Evolutionary conservation across 2,113 vertebrate genomes (phyloP), one percentile per base, ranked within the genome.

Genomic region (Bostrychus sinensis): DNA sequence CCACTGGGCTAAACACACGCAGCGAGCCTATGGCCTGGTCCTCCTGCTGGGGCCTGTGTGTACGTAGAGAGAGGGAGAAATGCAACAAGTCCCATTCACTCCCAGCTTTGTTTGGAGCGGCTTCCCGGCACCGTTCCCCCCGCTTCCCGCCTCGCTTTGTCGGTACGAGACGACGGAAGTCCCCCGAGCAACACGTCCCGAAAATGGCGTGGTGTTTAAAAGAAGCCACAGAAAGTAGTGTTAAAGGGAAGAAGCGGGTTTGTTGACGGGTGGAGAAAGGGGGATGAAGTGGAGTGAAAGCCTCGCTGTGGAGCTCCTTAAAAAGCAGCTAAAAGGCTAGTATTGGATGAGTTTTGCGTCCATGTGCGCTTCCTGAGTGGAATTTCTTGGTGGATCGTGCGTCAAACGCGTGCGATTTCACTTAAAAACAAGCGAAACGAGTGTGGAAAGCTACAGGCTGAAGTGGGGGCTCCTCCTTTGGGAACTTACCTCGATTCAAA

Each of bases 21-120:
- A 77, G 75, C 64, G 59, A 45, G 73, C 60, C 77, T 67, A 4
- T 84, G 83, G 82, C 81, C 81, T 86, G 81, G 69, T 79, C 69
- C 73, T 63, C 68, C 81, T 76, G 63, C 62, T 83, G 63, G 58
- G 72, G 75, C 82, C 85, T 86, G 85, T 26, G 62, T 26, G 48
- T 46, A 22, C 4, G n/a, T 22, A 56, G 56, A 38, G 19, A 67
- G 62, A 66, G 55, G 65, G 65, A 85, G 83, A 82, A 62, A 92
- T 89, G 94, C 93, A 94, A 94, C 92, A 93, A 93, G 93, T 94
- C 93, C 91, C 93, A 92, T 92, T 92, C 93, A 93, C 93, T 92
- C 92, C 91, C 90, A 91, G 81, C 92, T 94, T 94, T 95, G 92
- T 94, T 55, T 93, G 92, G 45, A 93, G 93, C 75, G 65, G 66